phyloP scores from a whole-genome alignment of 2,888 invertebrate species.

The Herminia tarsipennalis region DNA sequence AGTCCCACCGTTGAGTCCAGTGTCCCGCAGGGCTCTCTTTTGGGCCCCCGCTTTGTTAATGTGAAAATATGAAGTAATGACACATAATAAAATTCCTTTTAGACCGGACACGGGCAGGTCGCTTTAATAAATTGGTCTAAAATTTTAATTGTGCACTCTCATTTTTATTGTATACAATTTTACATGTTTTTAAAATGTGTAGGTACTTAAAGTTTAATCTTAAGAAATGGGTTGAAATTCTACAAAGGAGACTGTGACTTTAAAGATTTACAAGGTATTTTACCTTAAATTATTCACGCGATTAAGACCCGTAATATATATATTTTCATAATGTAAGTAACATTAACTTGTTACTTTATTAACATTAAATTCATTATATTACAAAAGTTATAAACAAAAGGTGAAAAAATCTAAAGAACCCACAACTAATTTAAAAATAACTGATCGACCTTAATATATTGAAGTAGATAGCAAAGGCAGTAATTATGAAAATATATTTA shows the following conservation, averaged over 20 bases:
- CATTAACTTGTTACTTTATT: too few relatives aligned
- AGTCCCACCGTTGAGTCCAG: constrained; percentile 48
- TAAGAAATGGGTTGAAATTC: constrained; percentile 17
- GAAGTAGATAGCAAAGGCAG: too few relatives aligned
- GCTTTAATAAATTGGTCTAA: constrained; percentile 53
- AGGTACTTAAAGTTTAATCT: constrained; percentile 24
- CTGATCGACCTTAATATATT: too few relatives aligned
- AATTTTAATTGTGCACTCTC: constrained; percentile 46
- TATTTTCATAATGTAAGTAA: too few relatives aligned
- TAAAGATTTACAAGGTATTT: too few relatives aligned
- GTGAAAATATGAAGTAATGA: constrained; percentile 74
- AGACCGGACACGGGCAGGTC: constrained; percentile 50
- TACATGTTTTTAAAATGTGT: constrained; percentile 47
- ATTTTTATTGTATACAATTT: constrained; percentile 48
- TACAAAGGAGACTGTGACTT: background rate
- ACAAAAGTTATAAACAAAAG: too few relatives aligned
- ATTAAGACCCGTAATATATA: too few relatives aligned
- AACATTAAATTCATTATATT: too few relatives aligned
- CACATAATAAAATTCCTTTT: constrained; percentile 76
- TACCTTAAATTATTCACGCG: too few relatives aligned
- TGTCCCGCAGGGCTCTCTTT: constrained; percentile 66
- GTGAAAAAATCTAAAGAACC: too few relatives aligned
- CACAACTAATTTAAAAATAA: too few relatives aligned
- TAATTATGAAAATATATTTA: constrained; percentile 8
- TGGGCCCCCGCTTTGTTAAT: constrained; percentile 64